These are phyloP conservation scores for Pogonomyrmex californicus DNA, from an alignment of 1,140 invertebrate species.

Conservation along the genomic window DNA sequence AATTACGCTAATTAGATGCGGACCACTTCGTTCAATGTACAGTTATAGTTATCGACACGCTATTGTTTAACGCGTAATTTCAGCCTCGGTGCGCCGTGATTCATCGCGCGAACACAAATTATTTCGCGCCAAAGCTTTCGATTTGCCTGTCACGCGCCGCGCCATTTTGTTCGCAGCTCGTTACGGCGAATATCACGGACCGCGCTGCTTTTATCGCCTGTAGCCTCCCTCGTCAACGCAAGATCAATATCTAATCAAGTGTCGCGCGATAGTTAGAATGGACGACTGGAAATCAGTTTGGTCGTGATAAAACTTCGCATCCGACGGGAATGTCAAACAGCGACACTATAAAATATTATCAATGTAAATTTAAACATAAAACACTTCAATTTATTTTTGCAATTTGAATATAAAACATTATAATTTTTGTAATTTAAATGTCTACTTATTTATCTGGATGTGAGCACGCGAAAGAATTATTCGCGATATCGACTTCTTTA, in stretches of 20 bases:
- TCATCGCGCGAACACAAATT: conserved; percentile 77
- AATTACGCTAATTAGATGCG: conserved; percentile 74
- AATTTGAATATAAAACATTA: conserved; percentile 6
- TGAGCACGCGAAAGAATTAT: background rate
- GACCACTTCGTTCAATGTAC: conserved; percentile 51
- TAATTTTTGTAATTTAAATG: conserved; percentile 28
- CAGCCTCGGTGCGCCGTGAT: conserved; percentile 69
- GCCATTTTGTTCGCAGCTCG: conserved; percentile 67
- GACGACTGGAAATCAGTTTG: conserved; percentile 15
- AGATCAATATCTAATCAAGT: conserved; percentile 69
- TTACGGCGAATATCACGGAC: conserved; percentile 56
- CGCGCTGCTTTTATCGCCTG: conserved; percentile 68
- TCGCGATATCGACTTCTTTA: background rate
- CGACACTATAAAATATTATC: background rate
- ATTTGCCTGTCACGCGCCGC: conserved; percentile 64
- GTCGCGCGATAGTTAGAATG: conserved; percentile 33
- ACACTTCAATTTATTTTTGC: conserved; percentile 42
- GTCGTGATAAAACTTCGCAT: conserved; percentile 24
- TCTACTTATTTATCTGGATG: background rate
- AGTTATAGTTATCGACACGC: conserved; percentile 73
- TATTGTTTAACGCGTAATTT: conserved; percentile 77
- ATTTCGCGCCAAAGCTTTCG: conserved; percentile 70
- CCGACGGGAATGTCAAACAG: background rate
- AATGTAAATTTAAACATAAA: conserved; percentile 34
- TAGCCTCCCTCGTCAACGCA: conserved; percentile 64